Evolutionary conservation across 2,888 invertebrate species (phyloP).

Genomic region (Dicyrtoma fusca): DNA sequence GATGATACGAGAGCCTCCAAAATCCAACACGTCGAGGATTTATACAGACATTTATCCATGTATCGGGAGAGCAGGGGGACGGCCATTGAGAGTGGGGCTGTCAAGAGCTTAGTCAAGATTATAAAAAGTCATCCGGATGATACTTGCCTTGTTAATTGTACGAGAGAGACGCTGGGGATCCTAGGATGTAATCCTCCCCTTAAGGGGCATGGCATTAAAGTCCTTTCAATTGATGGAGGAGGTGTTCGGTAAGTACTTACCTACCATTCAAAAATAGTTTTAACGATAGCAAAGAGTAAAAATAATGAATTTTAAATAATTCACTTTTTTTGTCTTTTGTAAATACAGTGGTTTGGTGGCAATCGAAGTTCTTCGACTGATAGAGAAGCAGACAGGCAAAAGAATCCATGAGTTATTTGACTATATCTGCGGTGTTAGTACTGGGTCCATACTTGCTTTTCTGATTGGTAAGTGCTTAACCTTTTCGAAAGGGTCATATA

Average conservation of each 20-base stretch:
- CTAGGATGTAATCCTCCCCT: slow-evolving; percentile 73
- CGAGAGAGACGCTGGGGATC: slow-evolving; percentile 68
- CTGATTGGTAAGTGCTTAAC: slow-evolving; percentile 66
- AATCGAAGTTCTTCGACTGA: slow-evolving; percentile 75
- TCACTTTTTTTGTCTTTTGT: slow-evolving; percentile 46
- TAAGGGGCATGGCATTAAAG: slow-evolving; percentile 73
- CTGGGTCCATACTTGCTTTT: slow-evolving; percentile 78
- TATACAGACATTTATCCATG: slow-evolving; percentile 72
- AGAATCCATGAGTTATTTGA: slow-evolving; percentile 80
- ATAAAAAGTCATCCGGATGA: slow-evolving; percentile 41
- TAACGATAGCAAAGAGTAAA: neutral
- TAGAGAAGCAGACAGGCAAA: slow-evolving; percentile 73
- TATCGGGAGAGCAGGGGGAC: slow-evolving; percentile 74
- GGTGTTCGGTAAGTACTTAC: slow-evolving; percentile 68
- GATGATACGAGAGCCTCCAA: slow-evolving; percentile 63
- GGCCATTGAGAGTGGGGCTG: slow-evolving; percentile 67
- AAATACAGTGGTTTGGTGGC: slow-evolving; percentile 75
- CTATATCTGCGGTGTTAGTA: slow-evolving; percentile 81
- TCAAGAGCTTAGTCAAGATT: slow-evolving; percentile 44
- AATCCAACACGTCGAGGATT: slow-evolving; percentile 69
- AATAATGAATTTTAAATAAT: no score
- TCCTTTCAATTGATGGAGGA: slow-evolving; percentile 87
- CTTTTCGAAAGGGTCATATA: no score
- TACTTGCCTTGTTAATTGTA: slow-evolving; percentile 40
- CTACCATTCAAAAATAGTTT: slow-evolving; percentile 1